Evolutionary conservation across 2,888 invertebrate species (phyloP), one percentile per base, ranked within the genome.

Genomic region (Polyommatus icarus): DNA sequence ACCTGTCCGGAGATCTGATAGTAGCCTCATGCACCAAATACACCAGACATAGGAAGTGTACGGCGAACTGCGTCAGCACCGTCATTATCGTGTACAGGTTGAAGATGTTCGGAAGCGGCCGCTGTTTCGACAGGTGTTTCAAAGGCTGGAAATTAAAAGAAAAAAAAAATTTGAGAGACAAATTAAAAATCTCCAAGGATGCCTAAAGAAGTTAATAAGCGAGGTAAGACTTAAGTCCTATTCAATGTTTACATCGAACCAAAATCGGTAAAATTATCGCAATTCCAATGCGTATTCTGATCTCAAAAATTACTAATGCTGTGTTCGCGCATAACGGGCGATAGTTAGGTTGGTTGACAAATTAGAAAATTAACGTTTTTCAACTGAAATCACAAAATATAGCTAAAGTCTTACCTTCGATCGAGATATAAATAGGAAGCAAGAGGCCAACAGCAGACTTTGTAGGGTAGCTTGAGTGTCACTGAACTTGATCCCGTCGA

Each of bases 391-490:
- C 40, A 40, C 10, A 40, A 40, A 40, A 40, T 10, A 40, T 2
- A 10, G 8, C 10, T 40, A 10, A 40, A 40, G 40, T 40, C 8
- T 12, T 87, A 98, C 98, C 96, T 99, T 99, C 15, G 99, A 99
- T 84, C 99, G 95, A 4, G 99, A 99, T 87, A 99, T 99, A 87
- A 99, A 99, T 73, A 99, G 95, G 91, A 99, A 99, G 89, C 99
- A 99, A 0, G 98, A 98, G 0, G 99, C 99, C 80, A 99, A 93
- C 78, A 99, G 94, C 12, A 99, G 94, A 50, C 99, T 99, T 90
- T 99, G 99, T 81, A 99, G 93, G 1, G 99, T 99, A 0, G 99
- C 99, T 91, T 99, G 99, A 32, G 97, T 97, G 89, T 99, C 99
- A 85, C 99, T 98, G 88, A 99, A 98, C 92, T 99, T 99, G 83